phyloP scores from a whole-genome alignment of 2,797 vertebrate species.

The Alca torda region DNA sequence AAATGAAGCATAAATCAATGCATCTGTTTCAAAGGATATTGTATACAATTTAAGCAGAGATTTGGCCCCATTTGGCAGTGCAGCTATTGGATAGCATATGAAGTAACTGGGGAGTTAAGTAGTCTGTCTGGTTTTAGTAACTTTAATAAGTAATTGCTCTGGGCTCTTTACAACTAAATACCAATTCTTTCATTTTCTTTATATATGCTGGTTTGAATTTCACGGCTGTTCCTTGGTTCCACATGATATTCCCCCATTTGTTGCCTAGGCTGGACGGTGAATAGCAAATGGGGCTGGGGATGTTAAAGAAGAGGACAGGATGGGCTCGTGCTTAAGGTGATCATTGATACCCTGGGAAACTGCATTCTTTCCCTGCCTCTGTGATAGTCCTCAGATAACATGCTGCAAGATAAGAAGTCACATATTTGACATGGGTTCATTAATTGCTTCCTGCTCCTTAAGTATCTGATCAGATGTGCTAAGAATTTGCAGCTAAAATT shows the following conservation, averaged over 20 bases:
- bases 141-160: background rate
- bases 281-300: background rate
- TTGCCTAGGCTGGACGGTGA: background rate
- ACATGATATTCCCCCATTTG: background rate
- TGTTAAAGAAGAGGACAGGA: background rate
- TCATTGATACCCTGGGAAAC: background rate
- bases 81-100: background rate
- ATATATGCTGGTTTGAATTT: background rate
- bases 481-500: constrained; percentile 40
- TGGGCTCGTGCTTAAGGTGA: background rate
- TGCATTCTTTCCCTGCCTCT: background rate
- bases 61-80: background rate
- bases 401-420: background rate
- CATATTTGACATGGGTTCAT: constrained; percentile 8
- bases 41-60: background rate
- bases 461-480: background rate
- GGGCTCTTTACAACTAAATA: background rate
- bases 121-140: background rate
- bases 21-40: background rate
- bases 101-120: background rate
- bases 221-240: background rate
- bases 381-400: background rate
- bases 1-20: background rate
- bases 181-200: background rate
- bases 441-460: constrained; percentile 38